These are phyloP conservation scores for Leucoraja ocellata DNA, from an alignment of 2,797 vertebrate species.

Conservation along the genomic window DNA sequence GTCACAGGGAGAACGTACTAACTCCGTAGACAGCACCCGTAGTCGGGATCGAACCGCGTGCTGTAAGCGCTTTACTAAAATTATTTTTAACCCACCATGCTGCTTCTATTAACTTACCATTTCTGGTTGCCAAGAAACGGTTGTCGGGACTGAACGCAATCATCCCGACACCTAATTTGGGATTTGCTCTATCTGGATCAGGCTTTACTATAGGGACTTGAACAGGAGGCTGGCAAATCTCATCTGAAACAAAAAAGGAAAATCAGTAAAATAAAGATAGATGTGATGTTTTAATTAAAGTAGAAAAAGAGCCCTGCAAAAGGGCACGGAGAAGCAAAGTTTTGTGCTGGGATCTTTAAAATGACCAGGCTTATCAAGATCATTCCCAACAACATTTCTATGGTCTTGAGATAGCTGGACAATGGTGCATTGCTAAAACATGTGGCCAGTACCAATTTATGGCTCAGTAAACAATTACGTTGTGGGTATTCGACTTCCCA, in stretches of 20 bases:
- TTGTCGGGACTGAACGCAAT: constrained; percentile 85
- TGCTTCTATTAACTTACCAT: constrained; percentile 60
- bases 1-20: too few relatives aligned
- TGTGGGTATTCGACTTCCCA: too few relatives aligned
- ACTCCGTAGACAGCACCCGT: too few relatives aligned
- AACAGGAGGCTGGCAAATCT: constrained; percentile 65
- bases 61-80: neutral
- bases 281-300: neutral
- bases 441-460: too few relatives aligned
- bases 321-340: neutral
- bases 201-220: constrained; percentile 76
- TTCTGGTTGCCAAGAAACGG: constrained; percentile 83
- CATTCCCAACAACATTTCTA: neutral
- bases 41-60: too few relatives aligned
- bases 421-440: too few relatives aligned
- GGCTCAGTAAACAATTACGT: too few relatives aligned
- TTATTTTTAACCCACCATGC: neutral
- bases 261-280: neutral
- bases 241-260: constrained; percentile 59
- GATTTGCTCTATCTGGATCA: constrained; percentile 80
- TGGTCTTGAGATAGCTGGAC: too few relatives aligned
- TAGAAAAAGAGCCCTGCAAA: neutral
- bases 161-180: constrained; percentile 78
- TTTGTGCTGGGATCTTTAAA: neutral
- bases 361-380: too few relatives aligned